Base-by-base conservation (phyloP, 2,797 vertebrate genomes). In the Onychomys arenicola region DNA sequence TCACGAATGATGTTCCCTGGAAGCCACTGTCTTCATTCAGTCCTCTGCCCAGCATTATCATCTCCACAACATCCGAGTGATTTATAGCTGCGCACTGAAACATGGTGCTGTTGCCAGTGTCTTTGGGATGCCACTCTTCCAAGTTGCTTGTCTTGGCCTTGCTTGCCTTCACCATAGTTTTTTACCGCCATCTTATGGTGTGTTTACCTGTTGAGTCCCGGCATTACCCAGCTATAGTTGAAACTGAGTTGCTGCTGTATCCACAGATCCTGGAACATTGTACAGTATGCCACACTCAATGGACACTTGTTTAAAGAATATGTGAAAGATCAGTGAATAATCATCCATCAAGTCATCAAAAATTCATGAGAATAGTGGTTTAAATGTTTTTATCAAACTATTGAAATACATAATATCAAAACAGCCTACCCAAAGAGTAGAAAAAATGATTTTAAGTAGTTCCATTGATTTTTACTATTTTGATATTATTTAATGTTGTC, bases 391-490 rank as follows among this genome's bases (percentile, higher is more conserved):
- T 52, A 9, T 89, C 34, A 81, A 88, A 61, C 4, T 23, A 0
- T 52, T 84, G 19, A 59, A 49, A 29, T 49, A 40, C 8, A 90
- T 6, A 55, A 40, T 0, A 43, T 2, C 13, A 49, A 14, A 90
- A 19, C 46, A 77, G 37, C 46, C 23, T 67, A 25, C 61, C 16
- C 46, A 46, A 8, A 75, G 19, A 65, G 12, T 37, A n/a, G 19
- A 10, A 89, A 89, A 94, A 89, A 65, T 43, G 46, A 0, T 65
- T 69, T 65, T 81, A 78, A 37, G 23, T 29, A 14, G 8, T 57
- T 95, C 94, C n/a, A 89, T 8, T 88, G 4, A 2, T 76, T 96
- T 52, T 76, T 90, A 34, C 27, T 78, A 65, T 37, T 90, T 85
- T 91, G 16, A 40, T 85, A 52, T 84, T 46, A 92, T 92, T 61